Base-by-base conservation (phyloP, 37 sponge, comb jelly and placozoan genomes). In the Sycon ciliatum region DNA sequence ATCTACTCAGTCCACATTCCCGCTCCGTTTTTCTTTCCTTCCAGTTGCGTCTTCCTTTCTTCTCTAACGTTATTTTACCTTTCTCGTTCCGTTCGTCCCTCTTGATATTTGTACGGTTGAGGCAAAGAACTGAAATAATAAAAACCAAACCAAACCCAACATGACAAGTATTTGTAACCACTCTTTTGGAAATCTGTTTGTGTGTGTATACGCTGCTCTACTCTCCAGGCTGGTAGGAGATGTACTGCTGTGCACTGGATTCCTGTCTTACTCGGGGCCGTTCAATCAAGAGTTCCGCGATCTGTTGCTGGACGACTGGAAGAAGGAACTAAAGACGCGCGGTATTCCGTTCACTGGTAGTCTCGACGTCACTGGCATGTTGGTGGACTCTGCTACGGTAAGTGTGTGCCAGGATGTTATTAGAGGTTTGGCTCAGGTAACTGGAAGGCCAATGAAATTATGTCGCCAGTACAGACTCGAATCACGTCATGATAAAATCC, bases 201-300 rank as follows among this genome's bases (percentile, higher is more conserved):
- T 42, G 13, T 18, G 13, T 9, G 49, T 42, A 42, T 42, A 13
- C 49, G 9, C 32, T 46, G 33, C 22, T 20, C 57, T 61, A 3
- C 23, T 3, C 1, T 36, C 16, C 46, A 81, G 92, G 69, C 73
- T 96, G 53, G 98, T 91, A 39, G 98, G 98, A 13, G 92, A 96
- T 40, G 93, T 96, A 31, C 81, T 96, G 52, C 82, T 96, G 40
- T 84, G 83, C n/a, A 88, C 98, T 35, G 98, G 83, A 29, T 96
- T 96, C 69, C 83, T 96, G 27, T 96, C 98, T 20, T 96, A 96
- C 76, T 80, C 85, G 53, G 98, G 98, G 11, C 98, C 98, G 29
- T 96, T 96, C 84, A 96, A 96, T 79, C 98, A 96, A 54, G 98
- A 96, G 67, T 96, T 92, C 87, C 74, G 98, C 34, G 40, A 30